Evolutionary conservation across 2,113 vertebrate genomes (phyloP), one percentile per base, ranked within the genome.

Genomic region (Euleptes europaea): DNA sequence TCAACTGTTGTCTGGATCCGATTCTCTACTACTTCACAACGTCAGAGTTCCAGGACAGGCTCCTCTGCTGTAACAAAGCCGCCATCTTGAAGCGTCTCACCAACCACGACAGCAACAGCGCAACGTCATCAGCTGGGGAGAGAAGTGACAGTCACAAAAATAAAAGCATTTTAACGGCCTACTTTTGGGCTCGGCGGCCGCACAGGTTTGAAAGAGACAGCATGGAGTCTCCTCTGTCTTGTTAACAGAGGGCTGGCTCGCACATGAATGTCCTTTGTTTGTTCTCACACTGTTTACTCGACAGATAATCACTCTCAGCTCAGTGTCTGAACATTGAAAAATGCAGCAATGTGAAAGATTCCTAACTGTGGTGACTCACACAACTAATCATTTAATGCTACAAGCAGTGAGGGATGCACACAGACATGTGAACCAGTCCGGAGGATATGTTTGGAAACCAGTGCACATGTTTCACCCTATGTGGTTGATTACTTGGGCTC

Each of bases 21-120:
- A 88, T 99, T 21, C 95, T 99, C n/a, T 98, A 98, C 93, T 99
- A 98, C 94, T 99, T 99, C 92, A 96, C 97, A 60, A 98, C 97
- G 1, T 95, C 97, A 0, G 98, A 99, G 94, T 98, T 99, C 92
- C 93, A 95, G 83, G 91, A 92, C 84, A 97, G 97, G 90, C 92
- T 98, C 60, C 89, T 93, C 51, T 94, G 8, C 0, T 91, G 91
- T 2, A 84, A 94, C 12, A 84, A 88, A 0, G 65, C 89, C 0
- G 86, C 90, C 11, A 86, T 96, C 11, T 49, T 95, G 0, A 90
- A 82, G 0, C 93, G 96, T 5, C 88, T 97, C 19, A 74, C 66
- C 10, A 47, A 7, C n/a, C 69, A 78, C 2, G 51, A 79, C 13
- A 85, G 51, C 83, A 97, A 92, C 49, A 86, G 63, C 14, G 93